Base-by-base conservation (phyloP, 2,797 vertebrate genomes). In the Arrhamphus sclerolepis region DNA sequence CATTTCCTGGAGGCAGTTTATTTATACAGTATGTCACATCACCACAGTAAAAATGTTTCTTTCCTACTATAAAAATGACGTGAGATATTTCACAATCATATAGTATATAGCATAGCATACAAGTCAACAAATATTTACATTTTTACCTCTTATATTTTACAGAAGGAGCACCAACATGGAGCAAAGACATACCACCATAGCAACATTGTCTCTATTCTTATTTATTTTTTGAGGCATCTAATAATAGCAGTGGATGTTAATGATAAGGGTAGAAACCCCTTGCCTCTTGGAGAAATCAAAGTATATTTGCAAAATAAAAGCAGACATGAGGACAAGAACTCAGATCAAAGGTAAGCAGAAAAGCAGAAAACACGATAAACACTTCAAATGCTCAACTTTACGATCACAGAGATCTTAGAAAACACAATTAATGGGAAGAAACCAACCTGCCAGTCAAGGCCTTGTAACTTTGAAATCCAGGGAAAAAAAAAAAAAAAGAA, bases 391-490 rank as follows among this genome's bases (percentile, higher is more conserved):
- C 72, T 71, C 84, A 71, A 88, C 76, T 72, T 63, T 21, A 4
- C 51, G 77, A 82, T 78, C 83, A 68, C 18, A 0, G 29, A 26
- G 70, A 76, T 73, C 67, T 81, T 70, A 63, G 66, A 83, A 84
- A 87, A 81, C 70, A 67, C 61, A 80, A 81, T 83, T 81, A 84
- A 85, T 3, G 6, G 50, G 49, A 80, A 81, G 75, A 83, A 85
- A 77, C 73, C 55, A 54, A 72, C 56, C 47, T 53, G 78, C 71
- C 77, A 83, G 58, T 86, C 79, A 76, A 63, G 67, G 42, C 38
- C 20, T 10, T 3, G 24, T 3, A n/a, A 48, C 68, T 83, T 74
- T 75, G 70, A 78, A 81, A 80, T 55, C 14, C 11, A 31, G 47
- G 14, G 6, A 3, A 14, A 48, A 62, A 49, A 56, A 53, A 53